Percentiles rank a stretch among this genome's conserved stretches.
Evolutionary conservation across 2,888 invertebrate species (phyloP).

Genomic region (Volucella inanis): DNA sequence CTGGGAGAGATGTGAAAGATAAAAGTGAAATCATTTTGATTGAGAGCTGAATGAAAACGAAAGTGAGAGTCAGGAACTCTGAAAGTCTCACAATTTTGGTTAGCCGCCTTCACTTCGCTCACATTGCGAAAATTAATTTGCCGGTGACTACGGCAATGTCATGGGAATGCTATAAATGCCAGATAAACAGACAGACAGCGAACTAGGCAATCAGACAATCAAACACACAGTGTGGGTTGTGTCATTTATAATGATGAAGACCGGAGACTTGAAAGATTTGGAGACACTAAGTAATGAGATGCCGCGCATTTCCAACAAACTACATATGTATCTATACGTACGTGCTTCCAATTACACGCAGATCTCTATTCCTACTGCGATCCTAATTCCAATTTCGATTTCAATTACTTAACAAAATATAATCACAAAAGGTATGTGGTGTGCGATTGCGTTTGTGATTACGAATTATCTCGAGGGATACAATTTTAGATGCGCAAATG

Average conservation of each 20-base stretch:
- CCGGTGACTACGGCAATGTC: slow-evolving; percentile 5
- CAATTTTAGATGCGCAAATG: slow-evolving; percentile 12
- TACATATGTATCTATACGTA: slow-evolving; percentile 8
- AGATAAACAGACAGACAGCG: slow-evolving; percentile 1
- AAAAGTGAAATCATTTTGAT: slow-evolving; percentile 73
- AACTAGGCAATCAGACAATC: slow-evolving; percentile 20
- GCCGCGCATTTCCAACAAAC: slow-evolving; percentile 28
- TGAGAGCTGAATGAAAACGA: slow-evolving; percentile 70
- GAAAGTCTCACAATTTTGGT: background rate
- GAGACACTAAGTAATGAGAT: slow-evolving; percentile 54
- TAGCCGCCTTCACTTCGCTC: slow-evolving; percentile 25
- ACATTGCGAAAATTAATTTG: slow-evolving; percentile 44
- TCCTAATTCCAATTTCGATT: slow-evolving; percentile 19
- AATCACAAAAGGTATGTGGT: background rate
- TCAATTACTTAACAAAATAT: slow-evolving; percentile 50
- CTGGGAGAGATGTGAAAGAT: background rate
- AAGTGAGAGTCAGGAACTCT: slow-evolving; percentile 57
- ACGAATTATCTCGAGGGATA: slow-evolving; percentile 11
- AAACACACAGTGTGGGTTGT: slow-evolving; percentile 43
- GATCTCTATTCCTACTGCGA: slow-evolving; percentile 44
- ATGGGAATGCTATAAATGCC: slow-evolving; percentile 17
- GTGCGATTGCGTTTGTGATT: slow-evolving; percentile 9
- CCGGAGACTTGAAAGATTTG: slow-evolving; percentile 1
- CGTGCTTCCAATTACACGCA: slow-evolving; percentile 19
- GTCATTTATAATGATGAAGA: slow-evolving; percentile 37